phyloP scores from a whole-genome alignment of 2,113 vertebrate species.

The Acanthochromis polyacanthus region DNA sequence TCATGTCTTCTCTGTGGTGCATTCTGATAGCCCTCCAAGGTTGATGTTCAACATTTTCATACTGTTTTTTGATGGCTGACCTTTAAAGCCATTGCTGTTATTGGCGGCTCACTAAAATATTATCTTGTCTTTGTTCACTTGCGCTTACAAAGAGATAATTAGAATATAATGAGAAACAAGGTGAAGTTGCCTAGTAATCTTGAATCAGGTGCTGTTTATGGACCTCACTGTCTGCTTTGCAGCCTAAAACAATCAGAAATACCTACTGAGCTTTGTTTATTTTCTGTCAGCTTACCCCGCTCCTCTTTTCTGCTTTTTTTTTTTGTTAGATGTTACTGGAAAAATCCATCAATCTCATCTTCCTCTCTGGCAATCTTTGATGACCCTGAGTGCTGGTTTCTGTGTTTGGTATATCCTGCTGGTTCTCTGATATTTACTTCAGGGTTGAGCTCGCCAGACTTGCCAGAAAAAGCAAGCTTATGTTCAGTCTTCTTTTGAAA shows the following conservation, averaged over 20 bases:
- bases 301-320: slow-evolving; percentile 6
- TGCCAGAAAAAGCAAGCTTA: too few relatives aligned
- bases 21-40: background rate
- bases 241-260: background rate
- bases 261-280: background rate
- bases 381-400: background rate
- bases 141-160: background rate
- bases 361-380: background rate
- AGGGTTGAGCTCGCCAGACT: too few relatives aligned
- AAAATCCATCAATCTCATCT: background rate
- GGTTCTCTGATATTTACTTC: too few relatives aligned
- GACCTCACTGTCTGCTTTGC: background rate
- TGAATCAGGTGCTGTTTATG: background rate
- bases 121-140: background rate
- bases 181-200: background rate
- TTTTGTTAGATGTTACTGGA: background rate
- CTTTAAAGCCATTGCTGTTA: background rate
- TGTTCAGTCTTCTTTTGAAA: too few relatives aligned
- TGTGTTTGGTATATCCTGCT: background rate
- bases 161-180: background rate
- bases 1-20: background rate
- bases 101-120: background rate
- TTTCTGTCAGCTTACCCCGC: background rate
- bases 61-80: too few relatives aligned
- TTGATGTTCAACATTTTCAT: background rate